phyloP scores from a whole-genome alignment of 1,140 invertebrate genomes.

The Metopolophium dirhodum region DNA sequence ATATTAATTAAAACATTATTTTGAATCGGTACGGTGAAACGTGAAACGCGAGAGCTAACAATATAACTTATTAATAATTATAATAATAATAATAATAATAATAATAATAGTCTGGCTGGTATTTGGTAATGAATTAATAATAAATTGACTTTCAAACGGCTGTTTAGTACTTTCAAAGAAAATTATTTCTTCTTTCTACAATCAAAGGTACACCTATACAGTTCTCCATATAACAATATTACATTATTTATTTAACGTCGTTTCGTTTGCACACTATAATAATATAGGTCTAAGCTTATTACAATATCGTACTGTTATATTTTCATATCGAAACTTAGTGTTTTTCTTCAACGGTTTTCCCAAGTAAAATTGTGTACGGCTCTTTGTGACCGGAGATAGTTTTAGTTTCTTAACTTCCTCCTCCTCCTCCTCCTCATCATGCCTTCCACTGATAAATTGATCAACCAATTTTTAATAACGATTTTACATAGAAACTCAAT shows the following conservation, averaged over 20 bases:
- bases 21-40: neutral
- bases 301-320: neutral
- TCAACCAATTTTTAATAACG: neutral
- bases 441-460: neutral
- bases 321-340: neutral
- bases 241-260: neutral
- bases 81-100: neutral
- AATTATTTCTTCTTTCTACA: neutral
- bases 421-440: too few relatives aligned
- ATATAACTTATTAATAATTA: neutral
- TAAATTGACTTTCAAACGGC: neutral
- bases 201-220: too few relatives aligned
- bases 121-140: neutral
- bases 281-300: too few relatives aligned
- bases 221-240: neutral
- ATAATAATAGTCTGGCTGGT: neutral
- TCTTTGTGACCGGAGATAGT: neutral
- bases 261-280: neutral
- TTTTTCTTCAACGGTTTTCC: neutral
- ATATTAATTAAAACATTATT: neutral
- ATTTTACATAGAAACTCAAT: neutral
- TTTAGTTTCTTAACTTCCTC: neutral
- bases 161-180: neutral
- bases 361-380: neutral
- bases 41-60: neutral